Conservation (phyloP, 2,113 vertebrate genomes). For the Esox niger region DNA sequence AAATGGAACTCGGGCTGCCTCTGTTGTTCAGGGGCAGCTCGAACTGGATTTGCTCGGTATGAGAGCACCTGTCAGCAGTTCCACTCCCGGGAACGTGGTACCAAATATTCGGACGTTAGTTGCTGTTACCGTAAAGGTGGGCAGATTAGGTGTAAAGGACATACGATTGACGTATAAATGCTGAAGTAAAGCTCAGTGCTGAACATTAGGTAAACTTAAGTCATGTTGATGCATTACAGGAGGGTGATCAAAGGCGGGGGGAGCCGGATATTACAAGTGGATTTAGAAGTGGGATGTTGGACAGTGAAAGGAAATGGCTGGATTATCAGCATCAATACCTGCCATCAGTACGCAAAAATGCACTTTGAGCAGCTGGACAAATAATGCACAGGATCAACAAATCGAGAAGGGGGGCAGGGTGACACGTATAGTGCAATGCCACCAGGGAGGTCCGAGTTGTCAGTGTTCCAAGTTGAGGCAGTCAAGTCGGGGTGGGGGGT, state of each 20-base stretch:
- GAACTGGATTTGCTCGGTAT: background rate
- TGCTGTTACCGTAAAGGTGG: too few species aligned
- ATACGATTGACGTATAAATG: too few species aligned
- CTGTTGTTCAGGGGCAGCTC: constrained; percentile 11
- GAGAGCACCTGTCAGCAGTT: constrained; percentile 23
- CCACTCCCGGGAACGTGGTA: background rate
- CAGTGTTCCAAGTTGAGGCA: constrained; percentile 2
- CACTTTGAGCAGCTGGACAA: too few species aligned
- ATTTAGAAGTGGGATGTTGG: background rate
- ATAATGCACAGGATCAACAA: too few species aligned
- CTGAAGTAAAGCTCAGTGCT: too few species aligned
- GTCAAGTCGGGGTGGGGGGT: too few species aligned
- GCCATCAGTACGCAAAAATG: too few species aligned
- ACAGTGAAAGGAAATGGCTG: background rate
- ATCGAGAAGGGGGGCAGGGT: background rate
- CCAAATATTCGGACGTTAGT: background rate
- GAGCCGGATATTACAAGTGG: background rate
- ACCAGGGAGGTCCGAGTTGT: constrained; percentile 1
- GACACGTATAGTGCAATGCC: background rate
- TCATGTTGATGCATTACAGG: too few species aligned
- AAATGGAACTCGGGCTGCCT: constrained; percentile 3
- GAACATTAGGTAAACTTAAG: too few species aligned
- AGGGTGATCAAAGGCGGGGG: too few species aligned
- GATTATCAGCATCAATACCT: background rate
- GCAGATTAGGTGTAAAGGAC: too few species aligned